These are phyloP conservation scores for Diadumene lineata DNA, from an alignment of 92 coral and sea anemone genomes.

Conservation along the genomic window DNA sequence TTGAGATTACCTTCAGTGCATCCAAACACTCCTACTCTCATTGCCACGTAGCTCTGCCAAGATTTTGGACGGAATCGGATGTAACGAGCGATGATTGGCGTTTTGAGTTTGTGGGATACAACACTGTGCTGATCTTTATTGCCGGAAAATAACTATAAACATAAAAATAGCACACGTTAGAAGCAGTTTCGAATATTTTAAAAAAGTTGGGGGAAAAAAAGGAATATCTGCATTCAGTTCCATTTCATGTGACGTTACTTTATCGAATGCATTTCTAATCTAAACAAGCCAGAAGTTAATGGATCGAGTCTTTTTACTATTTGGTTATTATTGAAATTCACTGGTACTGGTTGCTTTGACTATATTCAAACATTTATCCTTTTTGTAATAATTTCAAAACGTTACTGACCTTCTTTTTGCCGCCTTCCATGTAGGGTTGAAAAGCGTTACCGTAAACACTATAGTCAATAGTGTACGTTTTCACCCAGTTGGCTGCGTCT, in stretches of 20 bases:
- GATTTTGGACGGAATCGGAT: constrained; percentile 8
- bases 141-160: background rate
- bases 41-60: constrained; percentile 23
- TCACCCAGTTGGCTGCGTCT: constrained; percentile 7
- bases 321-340: too few relatives aligned
- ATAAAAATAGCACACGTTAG: background rate
- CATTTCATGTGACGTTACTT: too few relatives aligned
- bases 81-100: constrained; percentile 12
- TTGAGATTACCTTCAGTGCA: constrained; percentile 17
- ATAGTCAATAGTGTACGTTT: constrained; percentile 20
- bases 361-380: background rate
- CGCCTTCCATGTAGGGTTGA: background rate
- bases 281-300: too few relatives aligned
- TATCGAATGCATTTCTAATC: too few relatives aligned
- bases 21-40: constrained; percentile 23
- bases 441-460: constrained; percentile 9
- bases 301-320: too few relatives aligned
- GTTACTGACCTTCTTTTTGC: background rate
- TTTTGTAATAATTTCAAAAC: background rate
- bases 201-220: too few relatives aligned
- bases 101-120: constrained; percentile 12
- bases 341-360: too few relatives aligned
- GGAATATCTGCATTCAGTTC: too few relatives aligned
- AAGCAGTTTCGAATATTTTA: background rate
- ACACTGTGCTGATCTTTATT: background rate